These are phyloP conservation scores for Cacajao melanocephalus DNA, from an alignment of 2,797 vertebrate species.

Conservation along the genomic window DNA sequence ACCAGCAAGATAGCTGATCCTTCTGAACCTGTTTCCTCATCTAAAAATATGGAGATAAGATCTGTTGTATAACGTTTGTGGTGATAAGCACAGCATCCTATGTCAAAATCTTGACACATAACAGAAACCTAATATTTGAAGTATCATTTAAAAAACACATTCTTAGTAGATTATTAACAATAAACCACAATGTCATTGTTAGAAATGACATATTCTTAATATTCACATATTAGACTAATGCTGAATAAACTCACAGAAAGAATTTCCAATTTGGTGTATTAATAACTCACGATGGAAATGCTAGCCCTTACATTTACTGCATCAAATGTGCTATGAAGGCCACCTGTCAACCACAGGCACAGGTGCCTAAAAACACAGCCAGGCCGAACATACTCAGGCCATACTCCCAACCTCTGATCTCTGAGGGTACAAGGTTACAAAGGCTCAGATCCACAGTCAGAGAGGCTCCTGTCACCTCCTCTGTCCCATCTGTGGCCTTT, in stretches of 20 bases:
- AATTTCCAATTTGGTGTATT: not conserved
- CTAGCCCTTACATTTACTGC: not conserved
- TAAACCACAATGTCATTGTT: not conserved
- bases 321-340: not conserved
- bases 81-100: not conserved
- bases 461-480: not conserved
- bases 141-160: not conserved
- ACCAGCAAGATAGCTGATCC: not conserved
- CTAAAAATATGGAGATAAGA: not conserved
- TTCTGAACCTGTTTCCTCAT: not conserved
- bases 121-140: not conserved
- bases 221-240: not conserved
- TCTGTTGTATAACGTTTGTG: not conserved
- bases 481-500: not conserved
- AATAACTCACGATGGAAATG: not conserved
- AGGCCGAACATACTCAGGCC: not conserved
- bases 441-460: not conserved
- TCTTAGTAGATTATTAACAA: not conserved
- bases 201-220: not conserved
- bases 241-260: not conserved
- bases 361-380: not conserved
- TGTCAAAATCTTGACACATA: not conserved
- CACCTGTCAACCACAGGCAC: not conserved
- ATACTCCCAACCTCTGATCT: accelerated
- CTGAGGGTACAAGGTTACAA: not conserved